Evolutionary conservation across 2,797 vertebrate species (phyloP), one percentile per base, ranked within the genome.

Genomic region (Pelochelys cantorii): DNA sequence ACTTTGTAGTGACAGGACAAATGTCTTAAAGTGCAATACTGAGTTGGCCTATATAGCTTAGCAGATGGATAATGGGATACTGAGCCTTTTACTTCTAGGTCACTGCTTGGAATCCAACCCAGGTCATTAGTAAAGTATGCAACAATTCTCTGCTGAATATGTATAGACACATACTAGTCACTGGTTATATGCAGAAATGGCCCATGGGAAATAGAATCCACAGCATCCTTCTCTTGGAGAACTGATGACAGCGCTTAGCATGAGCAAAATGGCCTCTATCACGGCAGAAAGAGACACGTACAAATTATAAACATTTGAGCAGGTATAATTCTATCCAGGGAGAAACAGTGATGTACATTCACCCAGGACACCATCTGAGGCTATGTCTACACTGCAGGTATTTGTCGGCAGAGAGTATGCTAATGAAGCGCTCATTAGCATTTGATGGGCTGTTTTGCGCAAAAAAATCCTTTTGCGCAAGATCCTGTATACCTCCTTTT

Each of bases 1-100:
- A 91, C 95, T 96, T 92, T 97, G 87, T 37, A 83, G 75, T 89
- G 90, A 95, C 87, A 95, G 90, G 77, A 94, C 80, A 96, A 97
- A 95, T 88, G 89, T 92, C 92, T 79, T 34, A 94, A 89, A 85
- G 57, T 84, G 88, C 93, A 94, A 83, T 96, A 86, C 59, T 91
- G 60, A 88, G 90, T 78, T 91, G 71, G 65, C 87, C 71, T 90
- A 56, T 57, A 84, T 15, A 85, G 83, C 89, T 95, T 83, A 57
- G 88, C 88, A 91, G 90, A 90, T 94, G 60, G 87, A 88, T 81
- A 97, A 94, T 25, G 42, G 65, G 84, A 96, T 34, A 84, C 23
- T 60, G 60, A n/a, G 54, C 56, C 87, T 80, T 94, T 94, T 92
- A 82, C 82, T 95, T 96, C 86, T 83, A 96, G 90, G 74, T 88